A percentile compares a stretch with the other conserved stretches of the same genome.
These are phyloP conservation scores for Kryptolebias ocellatus DNA, from an alignment of 2,797 vertebrate genomes.

Conservation along the genomic window DNA sequence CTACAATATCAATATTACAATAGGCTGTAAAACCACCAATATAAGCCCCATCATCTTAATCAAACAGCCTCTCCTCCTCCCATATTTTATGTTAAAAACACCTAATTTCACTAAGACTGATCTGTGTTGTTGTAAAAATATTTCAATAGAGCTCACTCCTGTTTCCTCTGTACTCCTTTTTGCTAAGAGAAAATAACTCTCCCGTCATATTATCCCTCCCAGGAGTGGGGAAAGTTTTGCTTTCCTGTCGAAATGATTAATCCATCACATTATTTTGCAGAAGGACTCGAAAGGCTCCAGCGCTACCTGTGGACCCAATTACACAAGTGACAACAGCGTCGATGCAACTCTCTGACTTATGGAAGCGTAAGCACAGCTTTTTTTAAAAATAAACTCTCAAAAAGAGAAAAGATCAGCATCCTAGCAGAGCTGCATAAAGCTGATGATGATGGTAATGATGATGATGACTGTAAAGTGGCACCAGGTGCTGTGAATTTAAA, in stretches of 20 bases:
- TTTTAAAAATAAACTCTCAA: constrained; percentile 27
- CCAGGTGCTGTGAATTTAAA: not conserved
- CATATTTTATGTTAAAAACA: constrained; percentile 7
- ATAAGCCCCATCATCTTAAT: not conserved
- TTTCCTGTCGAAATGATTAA: constrained; percentile 77
- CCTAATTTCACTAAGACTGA: not conserved
- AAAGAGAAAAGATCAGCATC: constrained; percentile 25
- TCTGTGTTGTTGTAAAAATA: not conserved
- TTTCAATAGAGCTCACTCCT: constrained; percentile 11
- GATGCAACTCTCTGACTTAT: constrained; percentile 61
- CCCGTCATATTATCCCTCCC: constrained; percentile 52
- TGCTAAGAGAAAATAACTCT: constrained; percentile 35
- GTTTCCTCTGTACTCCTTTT: constrained; percentile 36
- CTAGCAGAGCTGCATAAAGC: not conserved
- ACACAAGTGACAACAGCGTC: constrained; percentile 72
- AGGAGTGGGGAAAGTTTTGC: constrained; percentile 58
- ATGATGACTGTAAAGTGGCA: not conserved
- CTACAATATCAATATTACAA: constrained; percentile 37
- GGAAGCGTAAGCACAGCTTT: constrained; percentile 38
- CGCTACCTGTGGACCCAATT: constrained; percentile 76
- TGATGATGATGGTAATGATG: not conserved
- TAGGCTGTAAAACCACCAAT: constrained; percentile 9
- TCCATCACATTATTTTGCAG: constrained; percentile 70
- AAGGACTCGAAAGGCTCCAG: constrained; percentile 59
- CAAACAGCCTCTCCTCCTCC: not conserved